phyloP scores from a whole-genome alignment of 2,888 invertebrate genomes.

The Chydorus sphaericus region DNA sequence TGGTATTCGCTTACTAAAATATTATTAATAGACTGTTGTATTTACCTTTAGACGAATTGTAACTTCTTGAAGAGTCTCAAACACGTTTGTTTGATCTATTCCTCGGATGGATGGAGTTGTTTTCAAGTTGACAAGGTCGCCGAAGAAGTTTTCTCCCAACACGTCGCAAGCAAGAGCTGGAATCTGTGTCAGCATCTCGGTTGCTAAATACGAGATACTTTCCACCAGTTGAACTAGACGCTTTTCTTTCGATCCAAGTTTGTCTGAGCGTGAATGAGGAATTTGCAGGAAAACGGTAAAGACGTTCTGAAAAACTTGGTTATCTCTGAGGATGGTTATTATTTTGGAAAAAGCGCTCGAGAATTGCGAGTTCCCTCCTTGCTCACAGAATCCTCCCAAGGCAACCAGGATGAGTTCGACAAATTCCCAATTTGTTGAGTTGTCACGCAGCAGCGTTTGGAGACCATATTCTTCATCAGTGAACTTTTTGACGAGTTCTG shows the following conservation, averaged over 20 bases:
- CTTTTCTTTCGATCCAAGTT: background rate
- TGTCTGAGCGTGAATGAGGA: background rate
- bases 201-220: background rate
- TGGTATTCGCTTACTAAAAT: background rate
- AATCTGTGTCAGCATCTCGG: background rate
- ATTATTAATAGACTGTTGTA: no score
- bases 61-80: background rate
- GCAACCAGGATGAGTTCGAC: background rate
- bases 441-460: background rate
- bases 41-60: background rate
- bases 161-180: slow-evolving; percentile 2
- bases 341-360: background rate
- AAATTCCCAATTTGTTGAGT: background rate
- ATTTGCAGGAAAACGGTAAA: background rate
- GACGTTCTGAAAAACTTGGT: background rate
- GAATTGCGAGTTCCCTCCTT: background rate
- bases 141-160: slow-evolving; percentile 3
- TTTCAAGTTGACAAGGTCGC: background rate
- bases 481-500: background rate
- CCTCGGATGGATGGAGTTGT: background rate
- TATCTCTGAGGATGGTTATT: background rate
- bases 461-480: background rate
- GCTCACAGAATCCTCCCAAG: background rate
- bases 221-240: background rate
- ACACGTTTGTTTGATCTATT: background rate